Base-by-base conservation (phyloP, 2,113 vertebrate species). In the Campylorhamphus procurvoides region DNA sequence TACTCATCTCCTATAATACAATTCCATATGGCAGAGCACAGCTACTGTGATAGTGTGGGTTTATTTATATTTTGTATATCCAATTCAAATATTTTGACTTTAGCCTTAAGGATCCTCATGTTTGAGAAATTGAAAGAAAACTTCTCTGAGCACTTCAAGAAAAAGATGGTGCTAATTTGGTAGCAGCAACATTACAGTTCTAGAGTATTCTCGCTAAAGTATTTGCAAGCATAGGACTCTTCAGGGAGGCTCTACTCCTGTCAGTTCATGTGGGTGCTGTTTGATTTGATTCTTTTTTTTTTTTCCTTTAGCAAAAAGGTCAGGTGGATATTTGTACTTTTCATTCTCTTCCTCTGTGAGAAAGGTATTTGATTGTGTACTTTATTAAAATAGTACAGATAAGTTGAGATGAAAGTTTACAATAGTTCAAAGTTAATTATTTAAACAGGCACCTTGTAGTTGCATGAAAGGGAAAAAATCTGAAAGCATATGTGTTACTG, bases 71-170 rank as follows among this genome's bases (percentile, higher is more conserved):
- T 92, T 80, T 88, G 8, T 83, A 13, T 71, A 62, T 73, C 22
- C 24, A 59, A 50, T 73, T 91, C n/a, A 94, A 90, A 90, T 93
- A 87, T 93, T 96, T 96, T 96, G 63, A 80, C 72, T 71, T 83
- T 13, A 55, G 55, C 63, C 46, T 91, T 69, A 74, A 85, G 58
- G 39, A 52, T 24, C 67, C 44, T 81, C 29, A 37, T 63, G 6
- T 88, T 75, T 94, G 59, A 83, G 52, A 74, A 73, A 42, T 0
- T 49, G 37, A 14, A 64, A 84, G 68, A 74, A 89, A 83, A 27
- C 13, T 37, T 55, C 18, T 46, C 49, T 42, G 20, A 90, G 50
- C 8, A 9, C 6, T 56, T 85, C 7, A 59, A 42, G 14, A 64
- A 91, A 62, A 89, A 62, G 53, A 76, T 78, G 31, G 17, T 76